A percentile compares a stretch with the other conserved stretches of the same genome.
Conservation (phyloP, 2,113 vertebrate genomes). For the Pteruthius melanotis region DNA sequence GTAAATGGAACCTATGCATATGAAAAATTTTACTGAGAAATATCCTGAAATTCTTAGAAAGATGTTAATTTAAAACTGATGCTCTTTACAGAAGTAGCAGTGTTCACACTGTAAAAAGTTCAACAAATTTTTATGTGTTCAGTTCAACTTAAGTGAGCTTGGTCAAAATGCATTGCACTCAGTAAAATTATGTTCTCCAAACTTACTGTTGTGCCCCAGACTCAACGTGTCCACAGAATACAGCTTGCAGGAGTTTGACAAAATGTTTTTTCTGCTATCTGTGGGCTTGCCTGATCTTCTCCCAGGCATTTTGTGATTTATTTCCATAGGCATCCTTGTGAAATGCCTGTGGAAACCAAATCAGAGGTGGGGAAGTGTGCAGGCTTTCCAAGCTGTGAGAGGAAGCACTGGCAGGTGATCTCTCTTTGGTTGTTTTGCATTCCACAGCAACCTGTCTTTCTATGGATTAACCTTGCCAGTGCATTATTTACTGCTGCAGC, state of each 20-base stretch:
- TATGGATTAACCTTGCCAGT: background rate
- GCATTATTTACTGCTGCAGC: background rate
- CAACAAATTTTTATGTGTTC: background rate
- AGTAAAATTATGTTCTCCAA: background rate
- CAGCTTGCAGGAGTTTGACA: background rate
- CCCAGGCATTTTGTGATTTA: too few species aligned
- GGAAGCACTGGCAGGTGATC: too few species aligned
- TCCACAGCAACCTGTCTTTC: background rate
- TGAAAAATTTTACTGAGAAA: background rate
- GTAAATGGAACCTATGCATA: background rate
- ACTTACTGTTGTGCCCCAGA: background rate
- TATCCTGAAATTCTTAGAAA: background rate
- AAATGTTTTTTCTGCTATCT: background rate
- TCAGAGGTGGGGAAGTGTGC: background rate
- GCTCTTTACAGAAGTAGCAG: background rate
- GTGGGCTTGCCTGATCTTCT: background rate
- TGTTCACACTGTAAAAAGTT: background rate
- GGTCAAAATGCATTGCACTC: background rate
- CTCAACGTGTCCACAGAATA: fast-evolving
- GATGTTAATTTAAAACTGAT: background rate
- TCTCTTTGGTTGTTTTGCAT: background rate
- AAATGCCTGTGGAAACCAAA: fast-evolving
- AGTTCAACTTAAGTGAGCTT: background rate
- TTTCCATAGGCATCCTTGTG: background rate
- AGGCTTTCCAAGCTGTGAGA: background rate